Evolutionary conservation across 2,113 vertebrate species (phyloP), one percentile per base, ranked within the genome.

Genomic region (Nothoprocta pentlandii): DNA sequence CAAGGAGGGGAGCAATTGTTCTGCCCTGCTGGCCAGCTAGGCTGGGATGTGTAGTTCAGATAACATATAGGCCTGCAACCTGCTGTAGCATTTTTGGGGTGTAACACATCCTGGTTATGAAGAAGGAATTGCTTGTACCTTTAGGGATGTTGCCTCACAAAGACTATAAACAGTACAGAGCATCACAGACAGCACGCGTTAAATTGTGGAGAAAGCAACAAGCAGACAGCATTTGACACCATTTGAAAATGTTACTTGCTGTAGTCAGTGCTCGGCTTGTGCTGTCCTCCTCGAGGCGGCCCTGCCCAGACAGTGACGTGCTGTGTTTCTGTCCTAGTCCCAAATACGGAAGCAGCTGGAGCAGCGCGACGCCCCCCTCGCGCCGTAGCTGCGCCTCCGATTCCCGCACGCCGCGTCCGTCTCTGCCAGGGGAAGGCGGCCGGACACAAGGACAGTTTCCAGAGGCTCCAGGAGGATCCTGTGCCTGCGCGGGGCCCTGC

Each of bases 281-380:
- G 51, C 9, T 34, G 51, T 0, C 47, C 1, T 39, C 15, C 44
- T 85, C 9, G 12, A 39, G 36, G 36, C 36, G 36, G 36, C 36
- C 36, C 36, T 39, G 36, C 36, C 36, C 54, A 53, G 53, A 34
- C 7, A 63, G 80, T 86, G 59, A 96, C 0, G 20, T n/a, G 1
- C 14, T 49, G n/a, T 68, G 76, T 56, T 93, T 76, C 96, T 83
- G 20, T 95, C 97, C 47, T 41, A 98, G 98, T 96, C 97, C 63
- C 97, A 97, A 62, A 97, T 98, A 62, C 92, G 96, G 90, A 98
- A 96, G 87, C 96, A 98, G 64, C 80, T 95, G 25, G 85, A 92
- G 49, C 96, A 97, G 83, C 84, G 42, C 12, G 85, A 78, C 0
- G 8, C 92, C 63, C 53, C 90, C 12, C 59, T 96, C 71, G 93